Percentiles rank a stretch among this genome's conserved stretches.
Evolutionary conservation across 2,797 vertebrate genomes (phyloP).

Genomic region (Spinus olivaceus): DNA sequence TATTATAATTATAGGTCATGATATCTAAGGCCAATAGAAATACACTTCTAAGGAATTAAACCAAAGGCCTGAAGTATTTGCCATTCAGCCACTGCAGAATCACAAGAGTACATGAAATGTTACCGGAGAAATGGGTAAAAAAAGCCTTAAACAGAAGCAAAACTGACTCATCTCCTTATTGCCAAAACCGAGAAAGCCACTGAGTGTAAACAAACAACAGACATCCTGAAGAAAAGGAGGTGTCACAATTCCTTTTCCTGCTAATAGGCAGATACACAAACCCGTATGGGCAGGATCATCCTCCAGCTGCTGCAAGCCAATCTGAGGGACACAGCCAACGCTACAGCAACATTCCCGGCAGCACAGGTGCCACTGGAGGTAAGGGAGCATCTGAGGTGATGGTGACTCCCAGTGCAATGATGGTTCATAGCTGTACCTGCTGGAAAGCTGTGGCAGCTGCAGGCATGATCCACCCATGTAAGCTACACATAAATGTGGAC

Average conservation of each 20-base stretch:
- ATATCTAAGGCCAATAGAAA: neutral
- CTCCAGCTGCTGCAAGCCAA: neutral
- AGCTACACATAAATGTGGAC: accelerated
- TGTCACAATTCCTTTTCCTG: neutral
- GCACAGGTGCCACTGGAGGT: neutral
- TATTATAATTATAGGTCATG: neutral
- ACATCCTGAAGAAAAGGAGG: constrained; percentile 27
- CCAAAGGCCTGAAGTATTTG: neutral
- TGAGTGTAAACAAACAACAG: constrained; percentile 47
- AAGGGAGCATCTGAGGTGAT: neutral
- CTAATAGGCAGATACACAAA: neutral
- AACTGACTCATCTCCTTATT: constrained; percentile 60
- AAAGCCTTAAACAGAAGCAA: constrained; percentile 45
- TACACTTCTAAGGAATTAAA: neutral
- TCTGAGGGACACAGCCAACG: accelerated
- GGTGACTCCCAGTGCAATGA: neutral
- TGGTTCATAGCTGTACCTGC: neutral
- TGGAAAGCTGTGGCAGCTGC: neutral
- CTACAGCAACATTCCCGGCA: accelerated
- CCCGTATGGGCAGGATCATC: neutral
- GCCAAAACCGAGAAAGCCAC: neutral
- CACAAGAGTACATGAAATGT: neutral
- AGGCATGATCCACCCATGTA: accelerated
- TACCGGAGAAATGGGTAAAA: neutral
- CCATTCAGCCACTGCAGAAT: neutral